These are phyloP conservation scores for Prochilodus magdalenae DNA, from an alignment of 2,113 vertebrate genomes.

Conservation along the genomic window DNA sequence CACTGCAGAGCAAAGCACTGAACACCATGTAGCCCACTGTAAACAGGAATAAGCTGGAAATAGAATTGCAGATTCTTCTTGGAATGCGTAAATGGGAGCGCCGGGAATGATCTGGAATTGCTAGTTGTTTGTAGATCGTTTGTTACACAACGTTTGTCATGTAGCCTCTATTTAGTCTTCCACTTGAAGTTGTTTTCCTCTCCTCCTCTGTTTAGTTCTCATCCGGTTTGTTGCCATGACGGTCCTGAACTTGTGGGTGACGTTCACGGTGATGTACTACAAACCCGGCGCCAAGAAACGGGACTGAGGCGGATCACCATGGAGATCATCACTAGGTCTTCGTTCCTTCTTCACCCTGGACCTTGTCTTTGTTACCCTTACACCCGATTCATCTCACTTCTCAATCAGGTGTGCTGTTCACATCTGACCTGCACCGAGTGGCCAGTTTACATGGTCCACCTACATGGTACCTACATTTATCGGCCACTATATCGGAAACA, in stretches of 20 bases:
- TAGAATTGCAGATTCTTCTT: neutral
- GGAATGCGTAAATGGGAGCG: neutral
- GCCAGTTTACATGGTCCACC: neutral
- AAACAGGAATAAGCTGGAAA: neutral
- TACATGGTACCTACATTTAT: too few relatives aligned
- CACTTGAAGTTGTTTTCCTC: neutral
- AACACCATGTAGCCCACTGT: neutral
- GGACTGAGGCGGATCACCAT: conserved; percentile 56
- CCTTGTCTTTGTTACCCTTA: neutral
- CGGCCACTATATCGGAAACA: neutral
- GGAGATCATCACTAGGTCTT: neutral
- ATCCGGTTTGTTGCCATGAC: conserved; percentile 84
- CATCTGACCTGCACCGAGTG: neutral
- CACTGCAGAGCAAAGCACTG: neutral
- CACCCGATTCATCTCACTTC: neutral
- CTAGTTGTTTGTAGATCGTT: neutral
- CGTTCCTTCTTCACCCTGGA: neutral
- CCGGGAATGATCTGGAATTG: neutral
- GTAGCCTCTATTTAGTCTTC: neutral
- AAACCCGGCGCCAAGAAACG: conserved; percentile 75
- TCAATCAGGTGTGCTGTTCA: neutral
- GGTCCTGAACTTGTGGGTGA: conserved; percentile 89
- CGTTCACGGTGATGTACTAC: conserved; percentile 84
- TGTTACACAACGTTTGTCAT: neutral
- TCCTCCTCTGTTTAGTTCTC: conserved; percentile 79